Conservation (phyloP, 1,140 invertebrate species). For the Hyles vespertilio region DNA sequence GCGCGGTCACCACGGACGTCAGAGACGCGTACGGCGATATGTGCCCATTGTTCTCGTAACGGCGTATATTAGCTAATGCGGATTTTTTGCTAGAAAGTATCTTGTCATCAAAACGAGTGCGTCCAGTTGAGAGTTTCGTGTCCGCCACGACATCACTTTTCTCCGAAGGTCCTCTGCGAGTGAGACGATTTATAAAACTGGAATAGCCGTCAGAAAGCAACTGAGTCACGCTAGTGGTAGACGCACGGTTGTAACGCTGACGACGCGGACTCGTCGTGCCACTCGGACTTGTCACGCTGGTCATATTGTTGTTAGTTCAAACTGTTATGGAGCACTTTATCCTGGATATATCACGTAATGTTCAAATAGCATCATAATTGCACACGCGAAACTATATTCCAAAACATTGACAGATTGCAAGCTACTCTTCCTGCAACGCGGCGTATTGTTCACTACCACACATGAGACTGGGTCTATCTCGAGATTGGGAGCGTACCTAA, state of each 20-base stretch:
- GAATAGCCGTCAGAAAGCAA: conserved; percentile 89
- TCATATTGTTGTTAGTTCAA: conserved; percentile 39
- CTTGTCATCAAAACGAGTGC: conserved; percentile 64
- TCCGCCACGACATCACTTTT: conserved; percentile 52
- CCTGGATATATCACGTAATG: conserved; percentile 55
- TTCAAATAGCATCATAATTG: conserved; percentile 47
- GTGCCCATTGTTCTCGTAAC: conserved; percentile 66
- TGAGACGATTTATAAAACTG: conserved; percentile 86
- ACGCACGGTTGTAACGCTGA: conserved; percentile 83
- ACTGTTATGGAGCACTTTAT: conserved; percentile 44
- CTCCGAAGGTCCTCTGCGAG: conserved; percentile 84
- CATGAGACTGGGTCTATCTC: conserved; percentile 51
- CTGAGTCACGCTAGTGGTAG: conserved; percentile 88
- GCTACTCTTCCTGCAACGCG: conserved; percentile 18
- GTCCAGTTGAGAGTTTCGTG: conserved; percentile 45
- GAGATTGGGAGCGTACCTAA: conserved; percentile 58
- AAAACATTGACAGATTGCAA: conserved; percentile 11
- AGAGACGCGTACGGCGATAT: conserved; percentile 56
- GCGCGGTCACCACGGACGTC: conserved; percentile 33
- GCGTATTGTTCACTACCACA: conserved; percentile 35
- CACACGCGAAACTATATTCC: conserved; percentile 19
- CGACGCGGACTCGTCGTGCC: conserved; percentile 69
- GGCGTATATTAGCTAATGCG: conserved; percentile 50
- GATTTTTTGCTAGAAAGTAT: conserved; percentile 55
- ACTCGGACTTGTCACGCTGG: conserved; percentile 45